Evolutionary conservation across 2,113 vertebrate genomes (phyloP).

Genomic region (Cathartes aura): DNA sequence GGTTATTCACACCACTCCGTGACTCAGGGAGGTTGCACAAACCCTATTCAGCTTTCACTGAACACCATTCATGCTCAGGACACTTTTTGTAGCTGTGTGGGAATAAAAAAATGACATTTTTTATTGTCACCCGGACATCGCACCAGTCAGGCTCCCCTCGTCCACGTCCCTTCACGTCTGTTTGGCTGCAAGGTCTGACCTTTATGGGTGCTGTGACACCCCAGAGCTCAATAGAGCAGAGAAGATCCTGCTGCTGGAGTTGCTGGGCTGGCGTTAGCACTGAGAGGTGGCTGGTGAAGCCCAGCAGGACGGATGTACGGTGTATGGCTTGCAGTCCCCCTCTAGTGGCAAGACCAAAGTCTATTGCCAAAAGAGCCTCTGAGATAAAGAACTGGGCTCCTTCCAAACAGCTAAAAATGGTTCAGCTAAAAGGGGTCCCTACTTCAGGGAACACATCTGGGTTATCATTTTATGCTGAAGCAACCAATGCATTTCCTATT

Average conservation of each 20-base stretch:
- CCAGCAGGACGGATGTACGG: rapidly evolving
- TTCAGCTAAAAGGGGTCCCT: background rate
- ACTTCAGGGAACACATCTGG: background rate
- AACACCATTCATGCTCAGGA: background rate
- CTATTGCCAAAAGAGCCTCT: background rate
- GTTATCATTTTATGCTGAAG: background rate
- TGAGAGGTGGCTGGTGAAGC: background rate
- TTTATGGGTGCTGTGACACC: background rate
- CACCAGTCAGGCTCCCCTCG: background rate
- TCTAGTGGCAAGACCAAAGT: conserved; percentile 27
- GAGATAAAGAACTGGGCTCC: background rate
- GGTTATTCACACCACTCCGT: background rate
- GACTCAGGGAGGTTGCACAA: background rate
- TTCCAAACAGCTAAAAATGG: background rate
- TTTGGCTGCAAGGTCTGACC: background rate
- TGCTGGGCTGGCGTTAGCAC: background rate
- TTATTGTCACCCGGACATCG: rapidly evolving
- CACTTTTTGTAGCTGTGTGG: background rate
- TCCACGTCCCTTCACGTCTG: rapidly evolving
- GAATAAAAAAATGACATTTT: background rate
- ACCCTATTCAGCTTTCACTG: background rate
- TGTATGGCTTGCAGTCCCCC: background rate
- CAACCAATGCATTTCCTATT: background rate
- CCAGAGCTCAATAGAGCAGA: background rate
- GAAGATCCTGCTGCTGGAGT: background rate